Evolutionary conservation across 1,140 invertebrate species (phyloP), one percentile per base, ranked within the genome.

Genomic region (Drosophila miranda): DNA sequence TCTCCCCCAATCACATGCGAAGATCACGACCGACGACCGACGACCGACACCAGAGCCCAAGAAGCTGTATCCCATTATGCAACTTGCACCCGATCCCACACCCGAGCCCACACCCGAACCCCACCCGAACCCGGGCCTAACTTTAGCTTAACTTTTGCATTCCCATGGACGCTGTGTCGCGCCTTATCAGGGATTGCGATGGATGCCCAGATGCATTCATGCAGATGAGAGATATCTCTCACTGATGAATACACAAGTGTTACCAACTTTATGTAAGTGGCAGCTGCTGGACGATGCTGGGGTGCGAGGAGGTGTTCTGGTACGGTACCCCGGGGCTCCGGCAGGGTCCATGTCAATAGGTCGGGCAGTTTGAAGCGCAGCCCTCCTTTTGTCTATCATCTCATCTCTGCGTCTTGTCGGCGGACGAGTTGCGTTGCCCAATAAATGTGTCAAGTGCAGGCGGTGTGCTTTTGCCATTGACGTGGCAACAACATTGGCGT

Each of bases 391-490:
- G 80, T 84, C 80, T 86, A 52, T 28, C 28, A 28, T 28, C 11
- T 38, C 34, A 13, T 38, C 34, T 13, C 34, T 38, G 34, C 11
- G 34, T 38, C 34, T 38, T 38, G 34, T 38, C 34, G 34, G 34
- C 61, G 60, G 67, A 34, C 55, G 34, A 38, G 11, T 13, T 38
- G 23, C 53, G 81, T 84, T 86, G 73, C 63, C 80, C 81, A 84
- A 84, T 84, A 84, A 86, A 84, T 84, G 80, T 84, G 80, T 84
- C 80, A 84, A 84, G 80, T 84, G 81, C 80, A 84, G 77, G 73
- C 73, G 80, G 80, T 52, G 64, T 71, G 44, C 67, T 83, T 80
- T 75, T 73, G 80, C 63, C 81, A 86, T 84, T 84, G 80, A 86
- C 81, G 73, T 86, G 80, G 71, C 77, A 75, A 70, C 62, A 42